These are phyloP conservation scores for Gallinago nigripennis DNA, from an alignment of 2,797 vertebrate genomes.

Conservation along the genomic window DNA sequence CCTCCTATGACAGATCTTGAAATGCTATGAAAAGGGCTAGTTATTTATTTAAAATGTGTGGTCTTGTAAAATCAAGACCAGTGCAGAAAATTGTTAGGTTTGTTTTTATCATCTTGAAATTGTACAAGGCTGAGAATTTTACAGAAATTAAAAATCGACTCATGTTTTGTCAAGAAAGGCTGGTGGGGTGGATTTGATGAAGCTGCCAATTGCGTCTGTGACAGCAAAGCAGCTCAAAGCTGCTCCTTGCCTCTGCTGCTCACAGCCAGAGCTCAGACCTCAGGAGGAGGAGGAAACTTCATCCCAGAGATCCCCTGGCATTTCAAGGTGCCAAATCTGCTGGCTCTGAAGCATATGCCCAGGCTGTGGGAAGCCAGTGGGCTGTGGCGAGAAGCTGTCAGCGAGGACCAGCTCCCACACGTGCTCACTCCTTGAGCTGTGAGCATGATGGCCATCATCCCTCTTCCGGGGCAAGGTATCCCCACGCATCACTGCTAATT, in stretches of 20 bases:
- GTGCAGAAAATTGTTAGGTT: not conserved
- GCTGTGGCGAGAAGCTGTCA: not conserved
- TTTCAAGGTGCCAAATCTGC: not conserved
- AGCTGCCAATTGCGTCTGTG: not conserved
- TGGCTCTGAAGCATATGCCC: accelerated
- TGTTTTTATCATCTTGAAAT: not conserved
- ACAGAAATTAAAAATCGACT: not conserved
- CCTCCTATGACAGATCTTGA: not conserved
- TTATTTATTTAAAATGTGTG: not conserved
- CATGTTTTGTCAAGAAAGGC: not conserved
- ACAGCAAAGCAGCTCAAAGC: not conserved
- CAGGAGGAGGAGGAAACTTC: not conserved
- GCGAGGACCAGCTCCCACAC: not conserved
- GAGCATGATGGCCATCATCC: not conserved
- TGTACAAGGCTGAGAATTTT: not conserved
- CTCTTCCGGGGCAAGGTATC: not conserved
- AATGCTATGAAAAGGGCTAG: not conserved
- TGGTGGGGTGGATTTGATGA: not conserved
- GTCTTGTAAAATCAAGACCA: not conserved
- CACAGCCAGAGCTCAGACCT: not conserved
- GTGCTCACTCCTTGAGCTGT: not conserved
- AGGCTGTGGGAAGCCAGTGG: not conserved
- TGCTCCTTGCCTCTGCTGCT: not conserved
- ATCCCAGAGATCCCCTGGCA: not conserved
- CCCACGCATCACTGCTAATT: not conserved